These are phyloP conservation scores for Oryzias woworae DNA, from an alignment of 2,113 vertebrate genomes.

Conservation along the genomic window DNA sequence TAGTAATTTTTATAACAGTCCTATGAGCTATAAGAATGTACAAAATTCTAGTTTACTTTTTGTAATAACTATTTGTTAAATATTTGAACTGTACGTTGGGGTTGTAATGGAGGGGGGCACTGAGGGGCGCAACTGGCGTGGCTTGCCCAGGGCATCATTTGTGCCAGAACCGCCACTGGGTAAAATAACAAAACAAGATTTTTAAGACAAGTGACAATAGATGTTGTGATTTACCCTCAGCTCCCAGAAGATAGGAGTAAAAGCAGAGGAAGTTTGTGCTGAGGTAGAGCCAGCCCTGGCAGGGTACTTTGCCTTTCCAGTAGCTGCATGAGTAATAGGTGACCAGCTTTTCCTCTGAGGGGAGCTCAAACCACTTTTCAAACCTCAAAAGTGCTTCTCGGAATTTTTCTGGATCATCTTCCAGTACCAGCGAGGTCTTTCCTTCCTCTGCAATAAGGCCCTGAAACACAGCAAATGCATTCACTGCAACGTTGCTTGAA, in stretches of 20 bases:
- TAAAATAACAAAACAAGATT: not conserved
- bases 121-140: too few relatives aligned
- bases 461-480: constrained; percentile 61
- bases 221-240: constrained; percentile 83
- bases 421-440: constrained; percentile 84
- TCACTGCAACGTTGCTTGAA: not conserved
- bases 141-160: too few relatives aligned
- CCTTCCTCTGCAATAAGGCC: constrained; percentile 96
- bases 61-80: too few relatives aligned
- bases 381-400: constrained; percentile 92
- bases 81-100: too few relatives aligned
- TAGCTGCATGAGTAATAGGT: constrained; percentile 99
- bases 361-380: constrained; percentile 92
- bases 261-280: constrained; percentile 98
- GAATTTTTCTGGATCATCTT: constrained; percentile 96
- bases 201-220: constrained; percentile 13
- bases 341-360: constrained; percentile 91
- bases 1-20: too few relatives aligned
- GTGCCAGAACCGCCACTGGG: too few relatives aligned
- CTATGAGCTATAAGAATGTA: too few relatives aligned
- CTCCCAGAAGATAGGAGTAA: constrained; percentile 94
- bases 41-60: too few relatives aligned
- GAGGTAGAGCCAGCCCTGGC: constrained; percentile 98
- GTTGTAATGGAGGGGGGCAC: too few relatives aligned
- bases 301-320: constrained; percentile 95